These are phyloP conservation scores for Oncopodura yosiiana DNA, from an alignment of 1,140 invertebrate species.

Conservation along the genomic window DNA sequence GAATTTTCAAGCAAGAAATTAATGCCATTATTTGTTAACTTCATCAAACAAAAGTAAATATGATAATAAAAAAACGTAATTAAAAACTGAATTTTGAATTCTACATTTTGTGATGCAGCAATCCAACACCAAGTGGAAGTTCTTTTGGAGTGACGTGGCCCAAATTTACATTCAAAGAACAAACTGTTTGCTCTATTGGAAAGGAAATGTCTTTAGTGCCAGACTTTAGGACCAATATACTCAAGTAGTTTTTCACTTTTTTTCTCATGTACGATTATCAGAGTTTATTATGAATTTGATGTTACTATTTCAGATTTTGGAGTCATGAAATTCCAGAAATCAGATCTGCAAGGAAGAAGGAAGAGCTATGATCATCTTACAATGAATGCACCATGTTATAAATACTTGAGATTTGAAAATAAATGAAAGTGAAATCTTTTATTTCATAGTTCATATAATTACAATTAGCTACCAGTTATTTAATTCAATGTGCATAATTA, in stretches of 20 bases:
- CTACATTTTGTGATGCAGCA: slow-evolving; percentile 14
- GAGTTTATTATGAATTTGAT: no score
- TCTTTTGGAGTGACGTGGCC: slow-evolving; percentile 28
- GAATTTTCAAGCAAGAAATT: slow-evolving; percentile 36
- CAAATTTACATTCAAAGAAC: slow-evolving; percentile 20
- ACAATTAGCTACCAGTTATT: no score
- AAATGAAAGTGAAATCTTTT: no score
- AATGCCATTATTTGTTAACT: slow-evolving; percentile 35
- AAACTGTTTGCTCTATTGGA: slow-evolving; percentile 26
- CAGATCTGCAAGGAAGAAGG: slow-evolving; percentile 13
- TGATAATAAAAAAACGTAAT: neutral
- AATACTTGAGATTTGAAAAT: neutral
- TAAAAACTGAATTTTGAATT: neutral
- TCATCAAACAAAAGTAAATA: slow-evolving; percentile 36
- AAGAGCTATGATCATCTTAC: slow-evolving; percentile 14
- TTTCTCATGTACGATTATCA: neutral
- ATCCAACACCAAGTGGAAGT: slow-evolving; percentile 26
- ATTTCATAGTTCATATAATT: neutral
- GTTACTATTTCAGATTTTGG: slow-evolving; percentile 35
- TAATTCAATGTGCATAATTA: no score
- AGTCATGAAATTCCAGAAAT: slow-evolving; percentile 22
- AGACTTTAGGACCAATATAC: slow-evolving; percentile 28
- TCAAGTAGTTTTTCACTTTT: slow-evolving; percentile 22
- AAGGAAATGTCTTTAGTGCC: slow-evolving; percentile 19
- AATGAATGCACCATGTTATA: neutral